Conservation (phyloP, 1,140 invertebrate species). For the Linepithema humile region DNA sequence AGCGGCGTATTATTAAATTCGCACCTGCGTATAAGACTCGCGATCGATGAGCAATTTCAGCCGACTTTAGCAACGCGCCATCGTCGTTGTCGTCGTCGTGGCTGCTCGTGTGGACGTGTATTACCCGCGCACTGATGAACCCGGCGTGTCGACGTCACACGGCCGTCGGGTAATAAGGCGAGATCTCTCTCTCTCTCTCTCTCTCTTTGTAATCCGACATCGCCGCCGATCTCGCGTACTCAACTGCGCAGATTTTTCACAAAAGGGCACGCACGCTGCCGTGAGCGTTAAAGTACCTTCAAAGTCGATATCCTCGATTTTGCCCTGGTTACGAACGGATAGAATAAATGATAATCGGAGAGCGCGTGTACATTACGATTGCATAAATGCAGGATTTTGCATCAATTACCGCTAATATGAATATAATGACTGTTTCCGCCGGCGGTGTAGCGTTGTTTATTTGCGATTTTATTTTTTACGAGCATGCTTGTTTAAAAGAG, state of each 20-base stretch:
- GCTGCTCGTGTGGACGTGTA: slow-evolving; percentile 53
- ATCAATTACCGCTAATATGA: slow-evolving; percentile 5
- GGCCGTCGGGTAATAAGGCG: slow-evolving; percentile 58
- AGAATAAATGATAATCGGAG: background rate
- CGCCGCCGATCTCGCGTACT: slow-evolving; percentile 12
- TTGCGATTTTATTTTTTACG: background rate
- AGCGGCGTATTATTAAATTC: slow-evolving; percentile 57
- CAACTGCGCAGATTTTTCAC: slow-evolving; percentile 51
- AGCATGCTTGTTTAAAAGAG: background rate
- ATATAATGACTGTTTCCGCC: background rate
- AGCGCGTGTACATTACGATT: background rate
- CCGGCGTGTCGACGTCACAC: slow-evolving; percentile 52
- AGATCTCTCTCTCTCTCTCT: slow-evolving; percentile 14
- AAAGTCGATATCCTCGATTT: slow-evolving; percentile 48
- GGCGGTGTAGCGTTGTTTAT: background rate
- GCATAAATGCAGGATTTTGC: background rate
- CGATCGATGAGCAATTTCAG: slow-evolving; percentile 57
- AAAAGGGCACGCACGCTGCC: slow-evolving; percentile 46
- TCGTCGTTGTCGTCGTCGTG: background rate
- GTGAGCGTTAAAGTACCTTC: slow-evolving; percentile 49
- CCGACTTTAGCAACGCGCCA: slow-evolving; percentile 12
- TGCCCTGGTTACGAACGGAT: slow-evolving; percentile 12
- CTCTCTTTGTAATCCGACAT: slow-evolving; percentile 61
- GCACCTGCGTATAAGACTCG: slow-evolving; percentile 14
- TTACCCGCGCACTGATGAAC: slow-evolving; percentile 64